A percentile compares a stretch with the other conserved stretches of the same genome.
phyloP scores from a whole-genome alignment of 2,888 invertebrate genomes.

The Nebria salina region DNA sequence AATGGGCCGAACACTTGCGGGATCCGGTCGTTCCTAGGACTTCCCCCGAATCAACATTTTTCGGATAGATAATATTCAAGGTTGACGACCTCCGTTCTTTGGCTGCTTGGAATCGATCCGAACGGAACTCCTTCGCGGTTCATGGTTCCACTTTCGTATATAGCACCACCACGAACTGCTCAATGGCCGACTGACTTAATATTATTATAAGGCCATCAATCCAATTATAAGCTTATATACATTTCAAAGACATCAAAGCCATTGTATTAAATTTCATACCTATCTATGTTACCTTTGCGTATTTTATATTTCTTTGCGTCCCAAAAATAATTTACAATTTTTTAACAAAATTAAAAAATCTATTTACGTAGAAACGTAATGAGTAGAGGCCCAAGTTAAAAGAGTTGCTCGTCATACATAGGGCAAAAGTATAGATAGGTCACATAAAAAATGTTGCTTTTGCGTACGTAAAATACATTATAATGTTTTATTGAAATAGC shows the following conservation, averaged over 20 bases:
- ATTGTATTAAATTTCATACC: background rate
- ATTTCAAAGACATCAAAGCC: background rate
- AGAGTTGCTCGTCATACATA: too few relatives aligned
- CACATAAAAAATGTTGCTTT: too few relatives aligned
- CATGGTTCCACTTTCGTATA: constrained; percentile 11
- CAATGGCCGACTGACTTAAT: constrained; percentile 1
- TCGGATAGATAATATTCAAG: constrained; percentile 23
- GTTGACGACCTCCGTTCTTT: constrained; percentile 26
- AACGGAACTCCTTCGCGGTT: constrained; percentile 17
- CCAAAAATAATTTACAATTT: too few relatives aligned
- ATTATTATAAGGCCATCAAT: constrained; percentile 3
- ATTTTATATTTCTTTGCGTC: too few relatives aligned
- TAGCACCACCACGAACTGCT: background rate
- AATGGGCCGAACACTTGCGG: constrained; percentile 11
- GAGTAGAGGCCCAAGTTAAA: too few relatives aligned
- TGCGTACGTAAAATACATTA: too few relatives aligned
- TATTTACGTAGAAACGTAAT: too few relatives aligned
- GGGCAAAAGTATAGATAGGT: too few relatives aligned
- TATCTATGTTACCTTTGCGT: background rate
- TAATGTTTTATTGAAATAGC: too few relatives aligned
- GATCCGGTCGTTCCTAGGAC: constrained; percentile 5
- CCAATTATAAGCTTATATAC: background rate
- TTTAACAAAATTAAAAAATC: too few relatives aligned
- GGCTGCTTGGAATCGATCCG: constrained; percentile 27
- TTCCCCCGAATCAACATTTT: constrained; percentile 31